phyloP scores from a whole-genome alignment of 2,113 vertebrate genomes.

The Columba janthina region DNA sequence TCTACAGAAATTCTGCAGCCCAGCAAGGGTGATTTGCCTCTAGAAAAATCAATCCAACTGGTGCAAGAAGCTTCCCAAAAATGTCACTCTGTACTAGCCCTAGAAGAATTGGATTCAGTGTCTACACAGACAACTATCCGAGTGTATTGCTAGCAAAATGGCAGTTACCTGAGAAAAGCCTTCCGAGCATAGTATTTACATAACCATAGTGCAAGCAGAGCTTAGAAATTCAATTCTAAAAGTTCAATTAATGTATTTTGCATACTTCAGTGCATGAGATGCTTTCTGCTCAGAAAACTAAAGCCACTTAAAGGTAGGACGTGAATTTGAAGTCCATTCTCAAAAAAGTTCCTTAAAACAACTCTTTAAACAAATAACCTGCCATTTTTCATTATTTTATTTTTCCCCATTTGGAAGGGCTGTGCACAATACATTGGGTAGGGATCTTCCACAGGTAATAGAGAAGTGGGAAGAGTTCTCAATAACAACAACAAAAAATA shows the following conservation, averaged over 20 bases:
- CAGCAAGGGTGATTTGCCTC: not conserved
- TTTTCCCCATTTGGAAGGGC: not conserved
- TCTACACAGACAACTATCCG: not conserved
- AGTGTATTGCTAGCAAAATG: not conserved
- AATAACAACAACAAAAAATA: not conserved
- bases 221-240: not conserved
- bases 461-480: not conserved
- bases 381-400: not conserved
- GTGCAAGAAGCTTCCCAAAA: not conserved
- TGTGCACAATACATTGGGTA: not conserved
- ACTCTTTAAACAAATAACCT: not conserved
- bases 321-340: not conserved
- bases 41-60: not conserved
- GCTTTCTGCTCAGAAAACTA: not conserved
- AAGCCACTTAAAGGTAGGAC: not conserved
- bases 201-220: not conserved
- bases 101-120: not conserved
- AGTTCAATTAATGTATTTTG: not conserved
- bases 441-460: rapidly evolving
- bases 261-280: not conserved
- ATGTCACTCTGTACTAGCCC: not conserved
- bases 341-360: not conserved
- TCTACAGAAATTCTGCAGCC: not conserved
- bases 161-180: not conserved
- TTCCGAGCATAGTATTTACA: not conserved